Percentiles rank a stretch among this genome's conserved stretches.
These are phyloP conservation scores for Platycnemis pennipes DNA, from an alignment of 2,888 invertebrate genomes.

Conservation along the genomic window DNA sequence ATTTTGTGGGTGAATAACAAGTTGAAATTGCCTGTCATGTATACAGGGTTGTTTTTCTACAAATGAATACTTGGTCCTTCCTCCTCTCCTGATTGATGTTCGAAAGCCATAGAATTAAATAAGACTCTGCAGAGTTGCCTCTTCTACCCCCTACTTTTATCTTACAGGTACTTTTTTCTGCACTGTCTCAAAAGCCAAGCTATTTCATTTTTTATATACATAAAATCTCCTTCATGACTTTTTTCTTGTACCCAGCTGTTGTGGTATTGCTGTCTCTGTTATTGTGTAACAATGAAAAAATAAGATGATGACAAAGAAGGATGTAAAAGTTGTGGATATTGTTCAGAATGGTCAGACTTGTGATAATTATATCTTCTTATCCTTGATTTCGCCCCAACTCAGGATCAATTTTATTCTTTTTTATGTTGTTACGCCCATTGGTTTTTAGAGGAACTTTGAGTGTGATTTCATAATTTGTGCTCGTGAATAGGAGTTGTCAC, in stretches of 20 bases:
- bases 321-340: slow-evolving; percentile 66
- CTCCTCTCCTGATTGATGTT: slow-evolving; percentile 43
- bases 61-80: slow-evolving; percentile 25
- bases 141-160: slow-evolving; percentile 45
- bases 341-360: slow-evolving; percentile 69
- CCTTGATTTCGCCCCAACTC: slow-evolving; percentile 64
- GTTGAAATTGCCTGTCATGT: slow-evolving; percentile 34
- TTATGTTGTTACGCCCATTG: slow-evolving; percentile 65
- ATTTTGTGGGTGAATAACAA: slow-evolving; percentile 18
- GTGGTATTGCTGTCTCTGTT: slow-evolving; percentile 65
- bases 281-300: slow-evolving; percentile 66
- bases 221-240: slow-evolving; percentile 51
- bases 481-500: slow-evolving; percentile 22
- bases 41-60: slow-evolving; percentile 22
- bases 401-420: slow-evolving; percentile 53
- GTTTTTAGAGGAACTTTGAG: slow-evolving; percentile 39
- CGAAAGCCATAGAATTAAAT: slow-evolving; percentile 15
- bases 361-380: slow-evolving; percentile 70
- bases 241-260: slow-evolving; percentile 65
- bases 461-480: slow-evolving; percentile 47
- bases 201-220: slow-evolving; percentile 62
- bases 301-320: slow-evolving; percentile 46
- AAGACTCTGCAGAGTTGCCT: slow-evolving; percentile 38
- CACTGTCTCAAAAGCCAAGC: slow-evolving; percentile 61
- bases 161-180: slow-evolving; percentile 57